Conservation (phyloP, 2,888 invertebrate species). For the Ormyrus pomaceus region DNA sequence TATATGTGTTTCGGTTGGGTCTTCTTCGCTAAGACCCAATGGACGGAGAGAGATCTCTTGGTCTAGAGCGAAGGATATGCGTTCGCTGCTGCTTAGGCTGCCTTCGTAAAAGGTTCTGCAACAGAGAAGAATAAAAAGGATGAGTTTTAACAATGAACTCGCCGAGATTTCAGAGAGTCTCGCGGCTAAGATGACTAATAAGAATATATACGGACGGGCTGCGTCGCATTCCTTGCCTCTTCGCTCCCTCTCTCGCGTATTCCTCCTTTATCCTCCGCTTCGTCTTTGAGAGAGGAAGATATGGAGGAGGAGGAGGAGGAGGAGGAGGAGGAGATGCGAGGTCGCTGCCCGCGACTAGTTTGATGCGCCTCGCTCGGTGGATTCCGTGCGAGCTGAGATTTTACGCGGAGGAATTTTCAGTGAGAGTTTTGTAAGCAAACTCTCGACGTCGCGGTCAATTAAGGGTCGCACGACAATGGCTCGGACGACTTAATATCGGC, state of each 20-base stretch:
- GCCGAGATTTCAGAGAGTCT: neutral
- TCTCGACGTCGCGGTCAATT: neutral
- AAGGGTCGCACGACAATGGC: too few relatives aligned
- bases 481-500: too few relatives aligned
- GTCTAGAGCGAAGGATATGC: slow-evolving; percentile 42
- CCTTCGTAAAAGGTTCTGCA: slow-evolving; percentile 38
- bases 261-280: neutral
- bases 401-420: slow-evolving; percentile 5
- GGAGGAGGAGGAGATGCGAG: slow-evolving; percentile 7
- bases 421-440: neutral
- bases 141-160: slow-evolving; percentile 14
- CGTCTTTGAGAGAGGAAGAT: neutral
- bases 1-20: neutral
- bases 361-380: slow-evolving; percentile 2
- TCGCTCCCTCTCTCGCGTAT: neutral
- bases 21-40: slow-evolving; percentile 60
- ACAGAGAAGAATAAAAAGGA: slow-evolving; percentile 17
- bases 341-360: slow-evolving; percentile 32
- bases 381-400: slow-evolving; percentile 15
- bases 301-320: slow-evolving; percentile 11
- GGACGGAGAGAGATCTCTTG: slow-evolving; percentile 69
- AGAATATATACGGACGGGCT: slow-evolving; percentile 22
- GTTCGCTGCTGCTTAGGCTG: neutral
- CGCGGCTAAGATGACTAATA: slow-evolving; percentile 16
- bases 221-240: slow-evolving; percentile 13